Conservation (phyloP, 2,888 invertebrate species). For the Thysanoteuthis rhombus region DNA sequence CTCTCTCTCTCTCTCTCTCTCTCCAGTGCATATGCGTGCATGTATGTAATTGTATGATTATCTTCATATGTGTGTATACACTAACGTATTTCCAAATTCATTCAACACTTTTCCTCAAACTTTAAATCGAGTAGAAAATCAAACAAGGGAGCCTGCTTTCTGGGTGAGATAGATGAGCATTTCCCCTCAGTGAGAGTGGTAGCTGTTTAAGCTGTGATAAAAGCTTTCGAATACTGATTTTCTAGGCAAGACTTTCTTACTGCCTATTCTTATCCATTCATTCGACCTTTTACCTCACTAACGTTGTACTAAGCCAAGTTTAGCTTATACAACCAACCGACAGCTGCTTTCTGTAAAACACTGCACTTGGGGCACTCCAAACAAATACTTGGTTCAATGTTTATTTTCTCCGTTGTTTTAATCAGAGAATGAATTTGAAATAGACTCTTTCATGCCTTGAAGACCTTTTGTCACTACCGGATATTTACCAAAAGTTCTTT, state of each 20-base stretch:
- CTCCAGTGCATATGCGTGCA: too few species aligned
- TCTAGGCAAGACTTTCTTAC: not conserved
- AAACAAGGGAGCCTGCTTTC: too few species aligned
- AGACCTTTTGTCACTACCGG: not conserved
- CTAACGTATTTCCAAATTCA: too few species aligned
- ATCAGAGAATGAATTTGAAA: not conserved
- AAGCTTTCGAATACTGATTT: not conserved
- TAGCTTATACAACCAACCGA: not conserved
- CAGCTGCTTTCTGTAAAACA: not conserved
- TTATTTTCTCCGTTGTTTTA: not conserved
- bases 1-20: too few species aligned
- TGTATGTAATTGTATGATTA: too few species aligned
- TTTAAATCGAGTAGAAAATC: too few species aligned
- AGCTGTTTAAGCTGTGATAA: too few species aligned
- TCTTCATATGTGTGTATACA: too few species aligned
- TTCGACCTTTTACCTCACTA: not conserved
- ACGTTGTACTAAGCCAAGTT: not conserved
- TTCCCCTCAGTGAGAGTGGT: too few species aligned
- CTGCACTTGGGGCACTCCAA: not conserved
- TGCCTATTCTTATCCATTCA: not conserved
- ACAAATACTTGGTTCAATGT: not conserved
- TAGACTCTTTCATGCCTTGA: not conserved
- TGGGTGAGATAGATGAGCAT: too few species aligned
- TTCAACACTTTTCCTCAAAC: too few species aligned
- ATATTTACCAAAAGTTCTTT: not conserved